A percentile compares a stretch with the other conserved stretches of the same genome.
These are phyloP conservation scores for Trematocara variabile DNA, from an alignment of 2,113 vertebrate genomes.

Conservation along the genomic window DNA sequence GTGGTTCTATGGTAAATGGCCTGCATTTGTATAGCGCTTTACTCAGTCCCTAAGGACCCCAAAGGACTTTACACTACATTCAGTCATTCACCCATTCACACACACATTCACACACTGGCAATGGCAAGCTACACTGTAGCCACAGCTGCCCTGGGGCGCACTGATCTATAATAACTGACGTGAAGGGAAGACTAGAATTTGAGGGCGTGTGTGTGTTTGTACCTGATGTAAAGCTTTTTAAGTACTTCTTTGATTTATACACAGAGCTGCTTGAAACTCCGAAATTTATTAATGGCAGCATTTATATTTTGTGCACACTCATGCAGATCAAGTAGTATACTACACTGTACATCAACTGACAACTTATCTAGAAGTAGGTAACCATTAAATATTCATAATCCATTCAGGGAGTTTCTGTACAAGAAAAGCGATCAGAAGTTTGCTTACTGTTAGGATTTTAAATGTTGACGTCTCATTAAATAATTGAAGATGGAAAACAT, in stretches of 20 bases:
- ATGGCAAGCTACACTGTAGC: no score
- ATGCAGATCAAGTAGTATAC: neutral
- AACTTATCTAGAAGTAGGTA: slow-evolving; percentile 14
- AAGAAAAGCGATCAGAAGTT: neutral
- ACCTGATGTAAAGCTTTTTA: neutral
- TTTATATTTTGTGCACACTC: neutral
- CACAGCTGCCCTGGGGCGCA: no score
- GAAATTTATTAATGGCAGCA: neutral
- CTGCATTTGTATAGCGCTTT: no score
- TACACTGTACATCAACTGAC: neutral
- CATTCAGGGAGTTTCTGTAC: neutral
- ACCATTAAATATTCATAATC: slow-evolving; percentile 29
- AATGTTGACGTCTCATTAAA: slow-evolving; percentile 13
- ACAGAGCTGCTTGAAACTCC: neutral
- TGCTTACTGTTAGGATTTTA: neutral
- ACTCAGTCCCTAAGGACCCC: no score
- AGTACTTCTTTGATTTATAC: neutral
- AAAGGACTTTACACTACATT: no score
- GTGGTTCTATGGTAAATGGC: neutral
- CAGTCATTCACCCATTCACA: no score
- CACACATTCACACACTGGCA: no score
- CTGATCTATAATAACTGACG: neutral
- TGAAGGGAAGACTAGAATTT: neutral
- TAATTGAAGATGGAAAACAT: neutral
- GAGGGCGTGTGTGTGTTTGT: neutral